These are phyloP conservation scores for Silurus aristotelis DNA, from an alignment of 2,797 vertebrate species.

Conservation along the genomic window DNA sequence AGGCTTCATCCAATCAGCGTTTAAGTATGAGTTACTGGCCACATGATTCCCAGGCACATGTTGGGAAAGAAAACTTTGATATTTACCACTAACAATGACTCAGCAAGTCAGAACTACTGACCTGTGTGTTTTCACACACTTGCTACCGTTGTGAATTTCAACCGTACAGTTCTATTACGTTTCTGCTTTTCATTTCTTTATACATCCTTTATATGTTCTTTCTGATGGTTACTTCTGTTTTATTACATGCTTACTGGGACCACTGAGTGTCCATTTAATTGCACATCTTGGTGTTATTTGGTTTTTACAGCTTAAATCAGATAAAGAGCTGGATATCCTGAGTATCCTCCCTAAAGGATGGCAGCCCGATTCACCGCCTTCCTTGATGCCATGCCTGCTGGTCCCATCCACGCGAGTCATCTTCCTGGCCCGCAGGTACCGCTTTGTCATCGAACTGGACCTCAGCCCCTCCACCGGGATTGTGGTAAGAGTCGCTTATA, in stretches of 20 bases:
- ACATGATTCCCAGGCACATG: neutral
- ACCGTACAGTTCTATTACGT: neutral
- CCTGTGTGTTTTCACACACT: too few species aligned
- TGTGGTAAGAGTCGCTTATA: constrained; percentile 80
- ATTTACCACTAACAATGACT: neutral
- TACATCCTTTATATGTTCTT: neutral
- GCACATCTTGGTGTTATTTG: neutral
- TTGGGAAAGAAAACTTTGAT: too few species aligned
- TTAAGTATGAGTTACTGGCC: neutral
- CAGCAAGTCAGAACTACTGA: neutral
- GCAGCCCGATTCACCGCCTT: constrained; percentile 81
- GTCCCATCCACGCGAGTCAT: constrained; percentile 89
- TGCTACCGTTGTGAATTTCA: neutral
- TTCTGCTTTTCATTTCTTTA: neutral
- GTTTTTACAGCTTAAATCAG: constrained; percentile 77
- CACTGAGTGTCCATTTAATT: neutral
- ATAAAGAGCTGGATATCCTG: constrained; percentile 88
- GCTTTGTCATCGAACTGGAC: constrained; percentile 95
- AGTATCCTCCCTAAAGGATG: constrained; percentile 91
- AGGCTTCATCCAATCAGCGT: neutral
- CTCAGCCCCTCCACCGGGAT: constrained; percentile 98
- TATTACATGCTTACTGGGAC: neutral
- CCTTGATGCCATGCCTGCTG: constrained; percentile 78
- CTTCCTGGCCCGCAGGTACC: constrained; percentile 93
- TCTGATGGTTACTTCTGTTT: neutral